Evolutionary conservation across 2,113 vertebrate genomes (phyloP).

Genomic region (Ceuthmochares aereus): DNA sequence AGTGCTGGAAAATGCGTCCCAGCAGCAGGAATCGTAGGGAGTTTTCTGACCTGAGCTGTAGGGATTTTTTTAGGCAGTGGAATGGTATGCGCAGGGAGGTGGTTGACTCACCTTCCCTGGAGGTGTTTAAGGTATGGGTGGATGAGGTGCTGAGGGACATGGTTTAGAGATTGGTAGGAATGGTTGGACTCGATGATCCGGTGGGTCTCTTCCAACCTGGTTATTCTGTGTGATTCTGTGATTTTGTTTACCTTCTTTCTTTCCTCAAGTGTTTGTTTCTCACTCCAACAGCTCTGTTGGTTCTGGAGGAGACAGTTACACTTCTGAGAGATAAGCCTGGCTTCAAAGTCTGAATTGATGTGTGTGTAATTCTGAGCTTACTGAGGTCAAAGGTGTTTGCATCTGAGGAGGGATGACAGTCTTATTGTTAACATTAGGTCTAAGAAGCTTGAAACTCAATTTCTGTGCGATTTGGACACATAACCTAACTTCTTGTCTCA

Average conservation of each 20-base stretch:
- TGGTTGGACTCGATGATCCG: no score
- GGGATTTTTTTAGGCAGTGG: no score
- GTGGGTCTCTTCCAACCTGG: no score
- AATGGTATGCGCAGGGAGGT: no score
- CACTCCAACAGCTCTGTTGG: neutral
- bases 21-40: neutral
- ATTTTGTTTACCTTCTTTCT: neutral
- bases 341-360: conserved; percentile 59
- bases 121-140: no score
- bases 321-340: conserved; percentile 24
- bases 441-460: neutral
- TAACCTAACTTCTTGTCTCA: neutral
- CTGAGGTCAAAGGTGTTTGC: neutral
- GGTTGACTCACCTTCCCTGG: no score
- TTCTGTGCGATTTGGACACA: neutral
- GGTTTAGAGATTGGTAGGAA: no score
- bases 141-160: no score
- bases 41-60: neutral
- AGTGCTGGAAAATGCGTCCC: neutral
- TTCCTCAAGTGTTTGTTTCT: neutral
- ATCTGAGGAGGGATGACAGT: conserved; percentile 1
- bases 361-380: conserved; percentile 12
- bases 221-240: no score
- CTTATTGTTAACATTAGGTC: neutral
- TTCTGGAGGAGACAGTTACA: conserved; percentile 23